These are phyloP conservation scores for Phyllostomus discolor DNA, from an alignment of 2,113 vertebrate species.

Conservation along the genomic window DNA sequence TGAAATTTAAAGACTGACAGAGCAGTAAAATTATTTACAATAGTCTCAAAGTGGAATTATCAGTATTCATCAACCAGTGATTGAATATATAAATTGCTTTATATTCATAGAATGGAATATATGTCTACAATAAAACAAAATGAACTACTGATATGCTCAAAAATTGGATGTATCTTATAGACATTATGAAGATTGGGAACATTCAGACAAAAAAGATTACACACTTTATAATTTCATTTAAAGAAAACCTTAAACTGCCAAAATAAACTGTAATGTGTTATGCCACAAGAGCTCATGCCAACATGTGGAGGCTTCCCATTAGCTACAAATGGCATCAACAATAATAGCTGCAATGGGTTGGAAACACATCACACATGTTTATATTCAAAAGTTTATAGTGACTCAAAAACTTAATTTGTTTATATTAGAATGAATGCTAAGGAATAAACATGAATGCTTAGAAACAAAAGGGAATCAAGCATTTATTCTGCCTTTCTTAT, in stretches of 20 bases:
- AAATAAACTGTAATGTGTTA: neutral
- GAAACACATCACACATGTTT: neutral
- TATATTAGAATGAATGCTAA: neutral
- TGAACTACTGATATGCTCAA: neutral
- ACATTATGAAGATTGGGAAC: neutral
- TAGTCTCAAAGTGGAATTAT: neutral
- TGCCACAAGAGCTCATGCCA: neutral
- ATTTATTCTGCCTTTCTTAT: neutral
- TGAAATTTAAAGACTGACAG: neutral
- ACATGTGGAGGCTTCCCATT: neutral
- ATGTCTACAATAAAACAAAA: neutral
- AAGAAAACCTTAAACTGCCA: neutral
- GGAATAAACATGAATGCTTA: neutral
- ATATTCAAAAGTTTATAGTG: neutral
- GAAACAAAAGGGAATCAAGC: neutral
- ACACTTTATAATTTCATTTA: neutral
- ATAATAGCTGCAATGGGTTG: neutral
- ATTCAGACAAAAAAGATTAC: neutral
- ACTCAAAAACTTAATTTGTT: neutral
- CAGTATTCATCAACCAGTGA: neutral
- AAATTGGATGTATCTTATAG: neutral
- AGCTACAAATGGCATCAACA: neutral
- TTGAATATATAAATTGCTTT: neutral
- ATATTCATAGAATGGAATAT: neutral
- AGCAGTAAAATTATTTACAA: neutral